Conservation (phyloP, 2,113 vertebrate genomes). For the Rhinopomastus cyanomelas region DNA sequence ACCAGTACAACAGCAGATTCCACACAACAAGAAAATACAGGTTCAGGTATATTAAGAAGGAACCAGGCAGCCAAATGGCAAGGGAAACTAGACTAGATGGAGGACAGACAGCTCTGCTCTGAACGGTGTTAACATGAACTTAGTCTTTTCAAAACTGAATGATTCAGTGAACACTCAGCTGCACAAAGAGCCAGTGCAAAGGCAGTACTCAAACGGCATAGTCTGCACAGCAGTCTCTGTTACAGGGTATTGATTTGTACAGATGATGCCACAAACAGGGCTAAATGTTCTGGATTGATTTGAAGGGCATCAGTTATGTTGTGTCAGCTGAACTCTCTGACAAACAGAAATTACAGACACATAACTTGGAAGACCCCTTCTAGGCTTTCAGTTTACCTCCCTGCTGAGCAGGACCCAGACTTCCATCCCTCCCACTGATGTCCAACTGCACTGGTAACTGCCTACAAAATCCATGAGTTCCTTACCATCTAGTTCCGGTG, state of each 20-base stretch:
- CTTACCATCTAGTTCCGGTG: neutral
- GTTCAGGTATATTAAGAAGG: neutral
- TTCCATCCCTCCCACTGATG: too few species aligned
- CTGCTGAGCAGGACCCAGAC: neutral
- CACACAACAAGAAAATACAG: neutral
- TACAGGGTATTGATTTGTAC: neutral
- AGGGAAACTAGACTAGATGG: neutral
- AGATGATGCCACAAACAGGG: neutral
- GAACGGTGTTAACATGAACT: too few species aligned
- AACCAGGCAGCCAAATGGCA: neutral
- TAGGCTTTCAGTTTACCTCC: neutral
- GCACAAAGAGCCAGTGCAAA: neutral
- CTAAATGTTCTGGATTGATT: neutral
- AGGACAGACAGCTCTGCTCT: neutral
- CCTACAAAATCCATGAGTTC: neutral
- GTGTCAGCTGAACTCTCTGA: neutral
- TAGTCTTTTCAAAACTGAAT: too few species aligned
- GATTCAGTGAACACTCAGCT: neutral
- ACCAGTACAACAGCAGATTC: neutral
- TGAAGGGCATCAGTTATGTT: neutral
- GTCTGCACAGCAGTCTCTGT: neutral
- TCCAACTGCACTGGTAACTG: neutral
- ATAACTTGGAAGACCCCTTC: neutral
- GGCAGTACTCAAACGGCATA: fast-evolving
- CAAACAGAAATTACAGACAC: neutral